Evolutionary conservation across 2,113 vertebrate genomes (phyloP), one percentile per base, ranked within the genome.

Genomic region (Quiscalus mexicanus): DNA sequence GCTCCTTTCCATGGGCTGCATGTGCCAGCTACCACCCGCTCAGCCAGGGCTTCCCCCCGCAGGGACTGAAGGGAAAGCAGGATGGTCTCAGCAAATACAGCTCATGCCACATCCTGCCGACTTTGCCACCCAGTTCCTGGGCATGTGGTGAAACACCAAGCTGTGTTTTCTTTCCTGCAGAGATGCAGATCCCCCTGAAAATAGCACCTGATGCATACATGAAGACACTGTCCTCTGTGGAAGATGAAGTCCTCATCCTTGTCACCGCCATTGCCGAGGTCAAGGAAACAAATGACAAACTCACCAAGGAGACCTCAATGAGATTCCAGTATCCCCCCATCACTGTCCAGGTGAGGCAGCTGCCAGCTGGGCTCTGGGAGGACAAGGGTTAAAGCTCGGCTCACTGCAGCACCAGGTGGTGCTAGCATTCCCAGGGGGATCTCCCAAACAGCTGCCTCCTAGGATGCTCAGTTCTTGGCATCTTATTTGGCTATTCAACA

Each of bases 341-440:
- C 85, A 95, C 56, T 5, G 23, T 98, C 21, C 96, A 98, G 97
- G 98, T 98, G 95, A 98, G 92, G 37, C 62, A 87, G 81, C 49
- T 1, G 0, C 47, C 74, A 69, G 64, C 33, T 10, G 0, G 3
- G 37, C 71, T 82, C 52, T 14, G 27, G 1, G 1, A 35, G 23
- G 7, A 28, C 0, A 2, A 79, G 47, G 62, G 39, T 33, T 53
- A 80, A 60, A 77, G 45, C 53, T 24, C 35, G 49, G 30, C 63
- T 85, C 30, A 3, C 35, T 12, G 18, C 24, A 47, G 35, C 68
- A 39, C 23, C 15, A 4, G 0, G 33, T 35, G 53, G 35, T 47
- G 30, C 5, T 24, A 25, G 21, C 74, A 39, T n/a, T 93, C 63
- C 18, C 12, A 2, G 22, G 18, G 23, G 16, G 1, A 12, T 60